A percentile compares a stretch with the other conserved stretches of the same genome.
Conservation (phyloP, 2,797 vertebrate species). For the Delichon dasypus region DNA sequence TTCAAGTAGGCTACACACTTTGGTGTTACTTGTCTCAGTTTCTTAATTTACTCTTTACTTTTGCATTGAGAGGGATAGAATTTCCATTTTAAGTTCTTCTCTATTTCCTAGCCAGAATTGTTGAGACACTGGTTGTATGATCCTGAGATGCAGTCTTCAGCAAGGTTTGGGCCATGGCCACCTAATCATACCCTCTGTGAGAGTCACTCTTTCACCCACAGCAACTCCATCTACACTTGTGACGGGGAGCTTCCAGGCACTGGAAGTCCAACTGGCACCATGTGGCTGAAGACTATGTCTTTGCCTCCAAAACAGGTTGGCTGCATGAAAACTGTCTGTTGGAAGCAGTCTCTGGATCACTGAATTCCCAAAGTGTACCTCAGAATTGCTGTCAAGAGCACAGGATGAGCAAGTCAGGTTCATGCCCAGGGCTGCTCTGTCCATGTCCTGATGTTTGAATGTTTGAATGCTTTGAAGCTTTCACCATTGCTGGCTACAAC, state of each 20-base stretch:
- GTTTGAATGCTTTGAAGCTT: neutral
- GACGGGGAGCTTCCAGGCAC: neutral
- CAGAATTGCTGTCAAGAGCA: neutral
- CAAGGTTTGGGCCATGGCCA: neutral
- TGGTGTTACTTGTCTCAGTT: neutral
- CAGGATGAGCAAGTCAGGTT: neutral
- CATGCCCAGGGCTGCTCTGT: neutral
- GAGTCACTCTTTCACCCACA: neutral
- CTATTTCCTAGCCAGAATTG: neutral
- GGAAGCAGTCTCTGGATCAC: neutral
- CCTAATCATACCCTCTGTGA: neutral
- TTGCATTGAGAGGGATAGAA: neutral
- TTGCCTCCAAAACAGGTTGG: neutral
- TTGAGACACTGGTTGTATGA: rapidly evolving
- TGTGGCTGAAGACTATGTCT: neutral
- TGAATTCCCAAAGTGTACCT: neutral
- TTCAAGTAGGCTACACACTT: neutral
- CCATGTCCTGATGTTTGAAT: neutral
- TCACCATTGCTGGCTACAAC: neutral
- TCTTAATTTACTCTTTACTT: neutral
- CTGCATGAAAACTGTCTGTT: neutral
- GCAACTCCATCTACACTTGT: neutral
- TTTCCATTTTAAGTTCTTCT: neutral
- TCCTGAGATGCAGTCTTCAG: neutral
- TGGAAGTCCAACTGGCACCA: neutral